These are phyloP conservation scores for Siderastrea radians DNA, from an alignment of 92 coral and sea anemone genomes.

Conservation along the genomic window DNA sequence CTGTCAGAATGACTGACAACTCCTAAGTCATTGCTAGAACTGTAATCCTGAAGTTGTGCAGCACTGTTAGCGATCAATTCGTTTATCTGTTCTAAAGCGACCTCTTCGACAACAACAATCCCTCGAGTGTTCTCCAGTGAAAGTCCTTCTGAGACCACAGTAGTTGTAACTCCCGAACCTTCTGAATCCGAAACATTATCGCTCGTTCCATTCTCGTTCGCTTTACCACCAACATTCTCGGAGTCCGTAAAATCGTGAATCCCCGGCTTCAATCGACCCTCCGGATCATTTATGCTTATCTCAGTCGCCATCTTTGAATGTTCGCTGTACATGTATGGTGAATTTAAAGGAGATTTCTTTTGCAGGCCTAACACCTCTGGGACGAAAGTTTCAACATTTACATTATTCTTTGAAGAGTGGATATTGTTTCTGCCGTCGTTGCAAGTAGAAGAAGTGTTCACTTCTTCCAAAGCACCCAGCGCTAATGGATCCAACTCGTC, in stretches of 20 bases:
- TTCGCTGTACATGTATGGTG: constrained; percentile 30
- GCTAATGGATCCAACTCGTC: constrained; percentile 63
- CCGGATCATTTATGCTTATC: not conserved
- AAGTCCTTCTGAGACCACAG: constrained; percentile 46
- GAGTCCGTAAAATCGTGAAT: not conserved
- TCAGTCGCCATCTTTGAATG: constrained; percentile 37
- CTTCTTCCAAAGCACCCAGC: constrained; percentile 89
- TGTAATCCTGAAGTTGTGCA: constrained; percentile 26
- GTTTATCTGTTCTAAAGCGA: constrained; percentile 81
- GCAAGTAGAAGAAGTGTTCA: constrained; percentile 62
- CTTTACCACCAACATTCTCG: not conserved
- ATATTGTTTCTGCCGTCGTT: constrained; percentile 29
- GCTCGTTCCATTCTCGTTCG: constrained; percentile 4
- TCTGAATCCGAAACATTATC: constrained; percentile 31
- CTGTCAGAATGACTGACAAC: constrained; percentile 9
- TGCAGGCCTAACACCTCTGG: constrained; percentile 20
- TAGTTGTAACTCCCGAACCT: constrained; percentile 25
- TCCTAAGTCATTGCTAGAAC: constrained; percentile 7
- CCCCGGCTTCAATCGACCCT: not conserved
- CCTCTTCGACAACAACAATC: constrained; percentile 84
- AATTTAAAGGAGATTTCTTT: constrained; percentile 42
- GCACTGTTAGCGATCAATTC: constrained; percentile 44
- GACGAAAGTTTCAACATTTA: constrained; percentile 11
- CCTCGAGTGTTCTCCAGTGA: constrained; percentile 50
- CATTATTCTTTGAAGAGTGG: constrained; percentile 11